These are phyloP conservation scores for Petrocephalus microphthalmus DNA, from an alignment of 2,113 vertebrate species.

Conservation along the genomic window DNA sequence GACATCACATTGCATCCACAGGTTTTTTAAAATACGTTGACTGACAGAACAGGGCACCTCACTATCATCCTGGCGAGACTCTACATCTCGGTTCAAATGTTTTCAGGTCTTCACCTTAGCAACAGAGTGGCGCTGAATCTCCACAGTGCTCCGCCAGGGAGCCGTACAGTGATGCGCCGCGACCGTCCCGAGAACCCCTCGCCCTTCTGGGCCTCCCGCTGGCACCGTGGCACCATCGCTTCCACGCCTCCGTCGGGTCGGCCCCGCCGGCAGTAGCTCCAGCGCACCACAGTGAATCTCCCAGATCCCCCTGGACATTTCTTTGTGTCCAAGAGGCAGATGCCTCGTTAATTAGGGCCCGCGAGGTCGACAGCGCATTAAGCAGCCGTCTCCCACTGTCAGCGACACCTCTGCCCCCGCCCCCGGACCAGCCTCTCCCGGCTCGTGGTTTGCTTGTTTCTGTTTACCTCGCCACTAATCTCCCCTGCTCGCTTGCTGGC, in stretches of 20 bases:
- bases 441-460: conserved; percentile 43
- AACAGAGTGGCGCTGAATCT: conserved; percentile 39
- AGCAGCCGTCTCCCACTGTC: conserved; percentile 18
- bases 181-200: not conserved
- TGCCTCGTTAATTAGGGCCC: conserved; percentile 46
- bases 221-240: conserved; percentile 1
- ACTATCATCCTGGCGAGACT: conserved; percentile 43
- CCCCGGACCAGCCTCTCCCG: conserved; percentile 39
- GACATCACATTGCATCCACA: conserved; percentile 62
- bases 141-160: not conserved
- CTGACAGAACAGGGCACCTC: conserved; percentile 47
- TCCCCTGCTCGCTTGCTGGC: conserved; percentile 42
- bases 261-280: not conserved
- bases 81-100: conserved; percentile 42
- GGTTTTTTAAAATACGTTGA: conserved; percentile 41
- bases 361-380: conserved; percentile 43
- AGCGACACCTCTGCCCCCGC: not conserved
- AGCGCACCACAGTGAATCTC: conserved; percentile 37
- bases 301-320: conserved; percentile 42
- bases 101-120: conserved; percentile 48
- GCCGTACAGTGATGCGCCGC: not conserved
- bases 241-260: not conserved
- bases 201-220: not conserved
- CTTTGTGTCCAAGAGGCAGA: conserved; percentile 52
- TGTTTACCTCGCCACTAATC: conserved; percentile 49